A percentile compares a stretch with the other conserved stretches of the same genome.
Evolutionary conservation across 2,113 vertebrate species (phyloP).

Genomic region (Petaurus breviceps): DNA sequence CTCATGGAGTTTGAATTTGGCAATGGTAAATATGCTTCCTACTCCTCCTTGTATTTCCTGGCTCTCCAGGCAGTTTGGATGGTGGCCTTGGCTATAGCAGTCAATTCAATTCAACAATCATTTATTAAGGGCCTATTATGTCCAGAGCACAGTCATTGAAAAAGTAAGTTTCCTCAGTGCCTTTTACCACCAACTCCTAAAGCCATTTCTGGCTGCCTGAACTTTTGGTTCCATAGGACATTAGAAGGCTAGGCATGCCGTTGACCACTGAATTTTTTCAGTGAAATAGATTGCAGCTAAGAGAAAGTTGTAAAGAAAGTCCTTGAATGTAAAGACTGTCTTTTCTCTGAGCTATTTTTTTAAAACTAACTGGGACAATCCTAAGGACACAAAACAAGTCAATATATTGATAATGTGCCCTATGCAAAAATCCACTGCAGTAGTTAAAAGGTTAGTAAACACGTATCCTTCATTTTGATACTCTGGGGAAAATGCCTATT

Average conservation of each 20-base stretch:
- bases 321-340: background rate
- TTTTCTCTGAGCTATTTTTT: slow-evolving; percentile 30
- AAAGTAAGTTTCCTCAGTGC: background rate
- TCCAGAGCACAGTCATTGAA: background rate
- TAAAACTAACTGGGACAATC: slow-evolving; percentile 21
- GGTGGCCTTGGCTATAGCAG: background rate
- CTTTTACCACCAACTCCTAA: background rate
- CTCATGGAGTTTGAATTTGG: slow-evolving; percentile 37
- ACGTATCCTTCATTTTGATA: slow-evolving; percentile 31
- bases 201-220: background rate
- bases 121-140: background rate
- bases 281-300: background rate
- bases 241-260: slow-evolving; percentile 21
- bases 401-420: background rate
- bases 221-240: slow-evolving; percentile 45
- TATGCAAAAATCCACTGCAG: background rate
- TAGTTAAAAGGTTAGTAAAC: background rate
- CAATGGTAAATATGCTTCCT: slow-evolving; percentile 17
- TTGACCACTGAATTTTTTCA: slow-evolving; percentile 57
- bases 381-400: slow-evolving; percentile 12
- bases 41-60: background rate
- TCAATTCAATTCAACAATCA: background rate
- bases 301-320: slow-evolving; percentile 44
- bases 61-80: slow-evolving; percentile 2
- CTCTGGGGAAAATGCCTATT: slow-evolving; percentile 38